Percentiles rank a stretch among this genome's conserved stretches.
Conservation (phyloP, 2,888 invertebrate species). For the Polymixis flavicincta region DNA sequence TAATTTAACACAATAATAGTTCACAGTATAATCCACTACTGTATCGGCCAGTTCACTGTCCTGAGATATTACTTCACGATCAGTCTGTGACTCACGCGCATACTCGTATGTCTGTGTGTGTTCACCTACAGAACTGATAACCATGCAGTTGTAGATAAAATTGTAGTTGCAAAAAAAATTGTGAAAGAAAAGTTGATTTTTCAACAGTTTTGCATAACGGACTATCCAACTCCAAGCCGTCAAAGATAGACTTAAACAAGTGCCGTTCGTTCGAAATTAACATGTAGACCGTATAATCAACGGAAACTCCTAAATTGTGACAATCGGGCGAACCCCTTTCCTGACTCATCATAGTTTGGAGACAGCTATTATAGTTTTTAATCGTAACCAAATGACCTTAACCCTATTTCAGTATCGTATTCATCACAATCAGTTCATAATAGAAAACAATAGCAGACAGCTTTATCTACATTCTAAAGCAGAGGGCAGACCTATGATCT, state of each 20-base stretch:
- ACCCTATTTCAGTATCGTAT: neutral
- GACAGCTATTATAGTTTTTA: neutral
- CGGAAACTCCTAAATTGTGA: neutral
- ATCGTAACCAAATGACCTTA: neutral
- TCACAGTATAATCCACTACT: conserved; percentile 28
- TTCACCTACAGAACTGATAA: conserved; percentile 52
- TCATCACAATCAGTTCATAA: neutral
- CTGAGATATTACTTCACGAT: conserved; percentile 48
- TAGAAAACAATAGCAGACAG: neutral
- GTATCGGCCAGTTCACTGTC: conserved; percentile 51
- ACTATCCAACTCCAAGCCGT: too few species aligned
- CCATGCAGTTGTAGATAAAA: conserved; percentile 19
- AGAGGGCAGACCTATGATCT: neutral
- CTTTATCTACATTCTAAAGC: neutral
- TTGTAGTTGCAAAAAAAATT: conserved; percentile 1
- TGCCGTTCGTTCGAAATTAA: neutral
- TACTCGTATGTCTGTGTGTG: conserved; percentile 7
- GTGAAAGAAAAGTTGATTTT: neutral
- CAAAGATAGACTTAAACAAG: neutral
- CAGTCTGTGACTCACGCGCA: conserved; percentile 50
- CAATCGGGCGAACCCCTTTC: too few species aligned
- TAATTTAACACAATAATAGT: conserved; percentile 24
- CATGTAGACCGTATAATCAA: conserved; percentile 3
- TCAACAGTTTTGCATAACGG: too few species aligned
- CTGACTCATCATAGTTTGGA: neutral